phyloP scores from a whole-genome alignment of 2,113 vertebrate species.

The Campylomormyrus numenius region DNA sequence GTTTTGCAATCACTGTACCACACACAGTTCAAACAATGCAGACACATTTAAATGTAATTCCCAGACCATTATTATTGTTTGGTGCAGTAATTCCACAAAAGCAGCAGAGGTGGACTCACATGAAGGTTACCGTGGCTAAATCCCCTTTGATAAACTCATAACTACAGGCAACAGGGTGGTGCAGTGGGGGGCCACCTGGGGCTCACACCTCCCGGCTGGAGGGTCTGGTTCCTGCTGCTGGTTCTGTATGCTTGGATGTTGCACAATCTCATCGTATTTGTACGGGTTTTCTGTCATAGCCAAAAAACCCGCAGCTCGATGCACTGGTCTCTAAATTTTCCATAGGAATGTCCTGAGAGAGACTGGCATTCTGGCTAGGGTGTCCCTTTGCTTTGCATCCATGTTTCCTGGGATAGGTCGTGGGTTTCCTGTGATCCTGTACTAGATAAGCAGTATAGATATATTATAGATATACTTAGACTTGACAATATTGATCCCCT shows the following conservation, averaged over 20 bases:
- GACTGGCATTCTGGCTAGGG: neutral
- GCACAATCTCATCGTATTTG: neutral
- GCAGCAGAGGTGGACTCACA: neutral
- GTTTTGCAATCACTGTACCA: slow-evolving; percentile 8
- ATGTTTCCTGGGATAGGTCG: neutral
- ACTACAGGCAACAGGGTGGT: neutral
- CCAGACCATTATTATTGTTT: neutral
- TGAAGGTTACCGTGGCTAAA: neutral
- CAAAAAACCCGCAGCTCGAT: neutral
- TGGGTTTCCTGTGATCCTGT: neutral
- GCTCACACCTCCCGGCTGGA: neutral
- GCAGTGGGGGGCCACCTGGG: neutral
- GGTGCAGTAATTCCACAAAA: neutral
- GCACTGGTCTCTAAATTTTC: neutral
- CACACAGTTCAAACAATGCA: neutral
- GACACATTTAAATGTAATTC: slow-evolving; percentile 7
- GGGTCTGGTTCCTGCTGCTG: neutral
- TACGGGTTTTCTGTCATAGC: neutral
- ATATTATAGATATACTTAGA: neutral
- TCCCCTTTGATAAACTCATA: neutral
- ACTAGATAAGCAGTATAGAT: neutral
- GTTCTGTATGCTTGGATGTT: neutral
- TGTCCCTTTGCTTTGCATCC: neutral
- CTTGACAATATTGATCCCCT: neutral
- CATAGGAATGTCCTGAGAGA: neutral